Evolutionary conservation across 1,140 invertebrate genomes (phyloP).

Genomic region (Paraescarpia echinospica): DNA sequence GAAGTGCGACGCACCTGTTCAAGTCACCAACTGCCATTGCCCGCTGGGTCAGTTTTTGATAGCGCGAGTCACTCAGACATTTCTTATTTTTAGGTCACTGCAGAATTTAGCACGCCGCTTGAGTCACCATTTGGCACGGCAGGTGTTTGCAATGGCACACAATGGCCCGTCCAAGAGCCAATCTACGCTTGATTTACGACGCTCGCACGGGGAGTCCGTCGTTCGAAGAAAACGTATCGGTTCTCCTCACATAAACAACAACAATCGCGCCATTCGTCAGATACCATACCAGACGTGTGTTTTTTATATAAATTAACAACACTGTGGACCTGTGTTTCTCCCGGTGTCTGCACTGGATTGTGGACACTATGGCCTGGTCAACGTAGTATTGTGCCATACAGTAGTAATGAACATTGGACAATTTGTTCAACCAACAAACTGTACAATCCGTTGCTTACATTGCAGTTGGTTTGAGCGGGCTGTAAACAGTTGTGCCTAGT

Average conservation of each 20-base stretch:
- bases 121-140: background rate
- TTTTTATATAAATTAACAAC: background rate
- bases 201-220: background rate
- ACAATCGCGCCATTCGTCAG: background rate
- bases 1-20: background rate
- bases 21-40: background rate
- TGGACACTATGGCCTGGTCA: background rate
- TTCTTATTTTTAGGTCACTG: background rate
- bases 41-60: background rate
- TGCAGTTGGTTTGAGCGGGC: background rate
- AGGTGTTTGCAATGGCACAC: background rate
- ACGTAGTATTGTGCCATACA: background rate
- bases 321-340: background rate
- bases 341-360: background rate
- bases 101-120: background rate
- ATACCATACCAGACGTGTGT: background rate
- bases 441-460: background rate
- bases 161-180: background rate
- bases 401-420: background rate
- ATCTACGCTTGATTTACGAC: background rate
- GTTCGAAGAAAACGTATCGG: background rate
- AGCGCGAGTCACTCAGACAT: background rate
- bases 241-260: background rate
- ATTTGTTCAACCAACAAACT: background rate
- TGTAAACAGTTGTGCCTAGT: background rate